Evolutionary conservation across 2,113 vertebrate genomes (phyloP), one percentile per base, ranked within the genome.

Genomic region (Colius striatus): DNA sequence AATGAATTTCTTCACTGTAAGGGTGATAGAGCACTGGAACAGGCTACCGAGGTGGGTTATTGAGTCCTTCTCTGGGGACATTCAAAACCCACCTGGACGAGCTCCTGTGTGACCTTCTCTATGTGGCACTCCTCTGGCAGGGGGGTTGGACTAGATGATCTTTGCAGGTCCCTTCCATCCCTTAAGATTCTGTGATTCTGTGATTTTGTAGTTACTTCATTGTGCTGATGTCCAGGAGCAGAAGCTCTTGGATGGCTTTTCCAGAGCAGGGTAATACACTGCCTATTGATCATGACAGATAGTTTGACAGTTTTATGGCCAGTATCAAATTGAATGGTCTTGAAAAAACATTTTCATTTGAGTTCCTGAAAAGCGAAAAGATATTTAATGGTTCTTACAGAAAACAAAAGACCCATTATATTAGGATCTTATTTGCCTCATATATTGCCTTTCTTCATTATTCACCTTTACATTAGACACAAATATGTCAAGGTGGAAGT

Each of bases 311-410:
- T 73, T 95, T 97, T 97, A 91, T 92, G 63, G 51, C 74, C 60
- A 66, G 84, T 87, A 89, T 87, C 47, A 50, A 73, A 91, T 55
- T 61, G 94, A 92, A 82, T 87, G 71, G 78, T 85, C 87, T 89
- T 83, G 90, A 72, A 92, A 95, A 83, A 54, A 92, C 53, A 71
- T 95, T 94, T 96, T 92, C 78, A 50, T 94, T 79, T 76, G 71
- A 76, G 21, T 67, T 91, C 60, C 67, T 90, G 90, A 63, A 80
- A 89, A 94, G 75, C 60, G 48, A 62, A 48, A 90, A 85, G n/a
- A 12, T 91, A 94, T 47, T 90, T 58, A 66, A 92, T 95, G 51
- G 38, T 67, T 90, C 54, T 90, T 89, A 83, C 76, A 60, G 51
- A 43, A 54, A 91, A 89, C 55, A 91, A 91, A 92, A 82, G 75